phyloP scores from a whole-genome alignment of 35 echinoderm and acorn worm species.

The Apostichopus parvimensis region DNA sequence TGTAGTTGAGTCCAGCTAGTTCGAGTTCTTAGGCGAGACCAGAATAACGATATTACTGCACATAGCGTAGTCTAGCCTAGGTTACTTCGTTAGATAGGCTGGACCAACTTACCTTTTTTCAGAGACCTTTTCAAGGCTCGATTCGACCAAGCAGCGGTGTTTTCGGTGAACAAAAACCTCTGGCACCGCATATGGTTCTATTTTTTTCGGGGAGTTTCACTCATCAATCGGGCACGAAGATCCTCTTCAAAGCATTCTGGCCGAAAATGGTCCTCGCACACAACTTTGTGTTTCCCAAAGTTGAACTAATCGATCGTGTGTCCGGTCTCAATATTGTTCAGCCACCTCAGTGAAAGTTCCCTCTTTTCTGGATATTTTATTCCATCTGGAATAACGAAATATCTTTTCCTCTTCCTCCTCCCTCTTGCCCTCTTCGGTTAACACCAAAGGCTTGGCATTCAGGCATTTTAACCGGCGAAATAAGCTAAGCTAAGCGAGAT shows the following conservation, averaged over 20 bases:
- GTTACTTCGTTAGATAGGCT: no score
- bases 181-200: not conserved
- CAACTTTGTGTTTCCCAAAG: not conserved
- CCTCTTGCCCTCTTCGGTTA: no score
- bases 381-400: not conserved
- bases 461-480: no score
- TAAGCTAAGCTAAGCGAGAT: not conserved
- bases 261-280: not conserved
- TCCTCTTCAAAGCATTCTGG: not conserved
- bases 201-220: not conserved
- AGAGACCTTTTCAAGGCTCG: not conserved
- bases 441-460: no score
- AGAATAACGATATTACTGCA: no score
- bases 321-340: not conserved
- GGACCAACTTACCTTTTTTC: not conserved
- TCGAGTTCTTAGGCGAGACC: no score
- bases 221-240: not conserved
- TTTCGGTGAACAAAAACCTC: not conserved
- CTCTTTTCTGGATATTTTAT: not conserved
- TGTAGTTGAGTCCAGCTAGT: no score
- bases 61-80: no score
- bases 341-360: not conserved
- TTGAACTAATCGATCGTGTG: not conserved
- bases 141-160: not conserved
- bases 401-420: no score